Evolutionary conservation across 2,797 vertebrate species (phyloP).

Genomic region (Pogoniulus pusillus): DNA sequence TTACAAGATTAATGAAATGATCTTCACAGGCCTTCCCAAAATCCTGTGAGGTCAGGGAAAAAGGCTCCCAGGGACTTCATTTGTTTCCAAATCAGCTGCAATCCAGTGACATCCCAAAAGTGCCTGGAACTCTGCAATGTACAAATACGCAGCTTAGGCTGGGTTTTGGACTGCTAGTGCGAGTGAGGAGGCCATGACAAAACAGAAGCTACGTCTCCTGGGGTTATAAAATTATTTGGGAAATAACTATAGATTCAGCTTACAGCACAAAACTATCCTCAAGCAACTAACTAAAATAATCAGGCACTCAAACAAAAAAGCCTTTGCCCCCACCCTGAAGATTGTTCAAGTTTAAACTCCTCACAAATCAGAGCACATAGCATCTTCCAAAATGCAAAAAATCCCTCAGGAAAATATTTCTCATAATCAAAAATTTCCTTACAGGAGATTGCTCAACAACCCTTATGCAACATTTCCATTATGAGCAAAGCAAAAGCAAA

Average conservation of each 20-base stretch:
- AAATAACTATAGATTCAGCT: background rate
- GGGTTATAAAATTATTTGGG: background rate
- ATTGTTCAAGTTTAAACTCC: conserved; percentile 20
- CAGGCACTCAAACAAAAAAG: background rate
- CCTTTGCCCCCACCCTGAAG: background rate
- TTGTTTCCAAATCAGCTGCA: background rate
- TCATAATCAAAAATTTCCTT: conserved; percentile 62
- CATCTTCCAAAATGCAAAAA: conserved; percentile 53
- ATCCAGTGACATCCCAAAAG: background rate
- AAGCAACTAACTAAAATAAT: background rate
- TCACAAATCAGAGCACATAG: background rate
- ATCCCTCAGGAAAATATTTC: conserved; percentile 62
- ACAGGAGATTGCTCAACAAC: conserved; percentile 59
- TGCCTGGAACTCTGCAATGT: background rate
- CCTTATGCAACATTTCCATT: conserved; percentile 59
- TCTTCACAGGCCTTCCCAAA: background rate
- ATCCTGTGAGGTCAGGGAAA: background rate
- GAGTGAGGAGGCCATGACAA: background rate
- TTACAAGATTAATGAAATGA: background rate
- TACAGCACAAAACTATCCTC: background rate
- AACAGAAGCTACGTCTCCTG: background rate
- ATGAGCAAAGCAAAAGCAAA: conserved; percentile 42
- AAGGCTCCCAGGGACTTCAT: background rate
- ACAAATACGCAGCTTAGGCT: background rate
- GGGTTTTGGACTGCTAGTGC: background rate